Percentiles rank a stretch among this genome's conserved stretches.
Conservation (phyloP, 2,797 vertebrate genomes). For the Aphelocoma californica region DNA sequence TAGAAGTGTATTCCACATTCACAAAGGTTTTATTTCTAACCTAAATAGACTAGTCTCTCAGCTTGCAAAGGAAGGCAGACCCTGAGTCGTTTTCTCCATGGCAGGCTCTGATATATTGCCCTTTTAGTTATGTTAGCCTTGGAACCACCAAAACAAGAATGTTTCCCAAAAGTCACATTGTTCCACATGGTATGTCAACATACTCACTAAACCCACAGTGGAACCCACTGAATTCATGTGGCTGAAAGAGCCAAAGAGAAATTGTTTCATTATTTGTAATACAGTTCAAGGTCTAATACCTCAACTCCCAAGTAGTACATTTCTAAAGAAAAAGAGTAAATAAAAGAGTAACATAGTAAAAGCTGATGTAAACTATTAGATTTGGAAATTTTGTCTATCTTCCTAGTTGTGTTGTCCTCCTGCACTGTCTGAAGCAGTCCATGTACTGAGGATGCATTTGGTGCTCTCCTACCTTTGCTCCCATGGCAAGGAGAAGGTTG, state of each 20-base stretch:
- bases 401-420: neutral
- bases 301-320: neutral
- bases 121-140: neutral
- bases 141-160: neutral
- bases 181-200: neutral
- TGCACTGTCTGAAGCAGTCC: neutral
- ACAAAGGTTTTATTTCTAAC: neutral
- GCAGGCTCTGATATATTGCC: neutral
- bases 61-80: neutral
- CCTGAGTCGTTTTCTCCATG: neutral
- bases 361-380: neutral
- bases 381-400: neutral
- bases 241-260: neutral
- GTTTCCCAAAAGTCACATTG: neutral
- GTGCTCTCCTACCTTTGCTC: neutral
- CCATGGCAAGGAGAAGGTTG: neutral
- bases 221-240: neutral
- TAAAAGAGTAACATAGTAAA: neutral
- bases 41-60: neutral
- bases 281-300: neutral
- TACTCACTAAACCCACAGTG: neutral
- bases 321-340: neutral
- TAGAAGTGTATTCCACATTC: neutral
- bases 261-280: neutral
- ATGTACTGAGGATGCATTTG: neutral